Base-by-base conservation (phyloP, 2,113 vertebrate genomes). In the Pogonocichla stellata region DNA sequence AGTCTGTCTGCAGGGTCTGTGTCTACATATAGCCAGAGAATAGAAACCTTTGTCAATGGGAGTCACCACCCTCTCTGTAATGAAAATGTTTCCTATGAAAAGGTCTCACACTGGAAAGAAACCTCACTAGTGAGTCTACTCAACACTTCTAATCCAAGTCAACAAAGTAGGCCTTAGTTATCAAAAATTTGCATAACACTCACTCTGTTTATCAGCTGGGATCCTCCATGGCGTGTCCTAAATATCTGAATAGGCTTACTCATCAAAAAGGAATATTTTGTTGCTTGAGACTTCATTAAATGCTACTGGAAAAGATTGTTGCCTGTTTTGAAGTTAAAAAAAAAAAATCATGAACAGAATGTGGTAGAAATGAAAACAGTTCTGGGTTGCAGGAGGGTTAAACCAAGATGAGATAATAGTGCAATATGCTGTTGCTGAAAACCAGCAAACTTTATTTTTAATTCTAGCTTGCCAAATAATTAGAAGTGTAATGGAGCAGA, bases 401-500 rank as follows among this genome's bases (percentile, higher is more conserved):
- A 97, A 67, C n/a, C 20, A 73, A 83, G 54, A 73, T 9, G 34
- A 71, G 48, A 82, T 22, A 23, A 28, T 60, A 71, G 36, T 74
- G 54, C 51, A 90, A 42, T 71, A 67, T 14, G 48, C 31, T 75
- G 24, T 34, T 93, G 57, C 22, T 4, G 71, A 88, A 92, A 95
- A 79, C 1, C 15, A 87, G 40, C 12, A 89, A 89, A 92, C 42
- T 91, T 81, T 79, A 42, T 23, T 57, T 85, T 93, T 91, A 53
- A 19, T 80, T 91, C 20, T 34, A 70, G 47, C 58, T 90, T 34
- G 9, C 67, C 34, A 88, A 91, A 69, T 83, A 34, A 88, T 90
- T 88, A 83, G 43, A 88, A 83, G 47, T 53, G 66, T 87, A 95
- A 80, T n/a, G 83, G 53, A 93, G 82, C 82, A 93, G 75, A 72